Percentiles rank a stretch among this genome's conserved stretches.
Evolutionary conservation across 2,888 invertebrate species (phyloP).

Genomic region (Parascotia fuliginaria): DNA sequence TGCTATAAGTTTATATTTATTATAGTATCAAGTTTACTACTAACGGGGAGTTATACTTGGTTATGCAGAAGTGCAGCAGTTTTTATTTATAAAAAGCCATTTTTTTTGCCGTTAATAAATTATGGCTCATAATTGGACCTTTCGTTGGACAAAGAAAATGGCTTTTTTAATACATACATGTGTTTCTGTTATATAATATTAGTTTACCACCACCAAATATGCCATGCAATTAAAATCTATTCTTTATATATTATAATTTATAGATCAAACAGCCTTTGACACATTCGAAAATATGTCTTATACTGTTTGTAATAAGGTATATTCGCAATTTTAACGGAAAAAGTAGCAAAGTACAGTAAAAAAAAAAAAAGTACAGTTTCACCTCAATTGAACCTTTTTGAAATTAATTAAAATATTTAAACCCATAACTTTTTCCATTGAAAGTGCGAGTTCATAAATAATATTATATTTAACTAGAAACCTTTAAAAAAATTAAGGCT

Average conservation of each 20-base stretch:
- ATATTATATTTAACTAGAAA: too few species aligned
- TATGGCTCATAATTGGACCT: background rate
- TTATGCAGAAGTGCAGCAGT: background rate
- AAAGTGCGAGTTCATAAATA: too few species aligned
- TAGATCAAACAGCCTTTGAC: background rate
- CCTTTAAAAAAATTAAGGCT: too few species aligned
- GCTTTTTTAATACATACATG: background rate
- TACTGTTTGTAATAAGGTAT: too few species aligned
- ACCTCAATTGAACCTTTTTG: too few species aligned
- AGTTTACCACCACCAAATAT: background rate
- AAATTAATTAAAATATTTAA: too few species aligned
- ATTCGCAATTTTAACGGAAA: too few species aligned
- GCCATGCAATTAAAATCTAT: background rate
- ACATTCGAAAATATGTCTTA: background rate
- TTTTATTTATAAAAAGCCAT: background rate
- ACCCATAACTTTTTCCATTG: too few species aligned
- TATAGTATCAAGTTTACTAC: background rate
- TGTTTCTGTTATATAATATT: background rate
- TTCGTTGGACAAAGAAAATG: background rate
- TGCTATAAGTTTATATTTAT: conserved; percentile 49
- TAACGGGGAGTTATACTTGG: background rate
- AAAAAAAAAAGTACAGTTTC: too few species aligned
- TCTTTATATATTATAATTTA: too few species aligned
- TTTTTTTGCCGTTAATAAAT: too few species aligned
- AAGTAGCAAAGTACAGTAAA: too few species aligned